Percentiles rank a stretch among this genome's conserved stretches.
phyloP scores from a whole-genome alignment of 2,888 invertebrate genomes.

The Elysia crispata region DNA sequence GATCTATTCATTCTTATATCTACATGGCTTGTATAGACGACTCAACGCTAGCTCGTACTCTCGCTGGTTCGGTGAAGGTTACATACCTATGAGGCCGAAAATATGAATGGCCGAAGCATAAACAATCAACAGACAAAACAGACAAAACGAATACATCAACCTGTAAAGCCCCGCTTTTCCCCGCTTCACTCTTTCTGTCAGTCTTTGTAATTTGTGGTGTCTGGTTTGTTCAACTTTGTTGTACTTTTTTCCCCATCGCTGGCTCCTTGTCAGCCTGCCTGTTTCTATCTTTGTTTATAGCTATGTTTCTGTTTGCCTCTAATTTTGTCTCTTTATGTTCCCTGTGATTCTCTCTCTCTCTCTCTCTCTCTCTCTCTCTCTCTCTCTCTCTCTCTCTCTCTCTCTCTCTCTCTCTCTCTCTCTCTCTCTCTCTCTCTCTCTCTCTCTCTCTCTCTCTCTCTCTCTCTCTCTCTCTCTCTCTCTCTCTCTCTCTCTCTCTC shows the following conservation, averaged over 20 bases:
- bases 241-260: not conserved
- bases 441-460: not conserved
- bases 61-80: no score
- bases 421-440: constrained; percentile 11
- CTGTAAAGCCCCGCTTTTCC: no score
- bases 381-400: constrained; percentile 36
- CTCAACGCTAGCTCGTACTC: no score
- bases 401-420: constrained; percentile 18
- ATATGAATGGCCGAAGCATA: no score
- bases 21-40: no score
- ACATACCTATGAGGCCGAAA: no score
- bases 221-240: not conserved
- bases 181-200: not conserved
- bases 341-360: constrained; percentile 30
- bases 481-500: no score
- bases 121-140: no score
- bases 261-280: constrained; percentile 10
- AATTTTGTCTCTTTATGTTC: not conserved
- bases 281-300: not conserved
- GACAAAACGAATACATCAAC: no score
- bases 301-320: not conserved
- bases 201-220: not conserved
- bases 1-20: no score
- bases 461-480: no score
- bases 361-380: constrained; percentile 20